phyloP scores from a whole-genome alignment of 2,888 invertebrate genomes.

The Leptopilina drosophilae region DNA sequence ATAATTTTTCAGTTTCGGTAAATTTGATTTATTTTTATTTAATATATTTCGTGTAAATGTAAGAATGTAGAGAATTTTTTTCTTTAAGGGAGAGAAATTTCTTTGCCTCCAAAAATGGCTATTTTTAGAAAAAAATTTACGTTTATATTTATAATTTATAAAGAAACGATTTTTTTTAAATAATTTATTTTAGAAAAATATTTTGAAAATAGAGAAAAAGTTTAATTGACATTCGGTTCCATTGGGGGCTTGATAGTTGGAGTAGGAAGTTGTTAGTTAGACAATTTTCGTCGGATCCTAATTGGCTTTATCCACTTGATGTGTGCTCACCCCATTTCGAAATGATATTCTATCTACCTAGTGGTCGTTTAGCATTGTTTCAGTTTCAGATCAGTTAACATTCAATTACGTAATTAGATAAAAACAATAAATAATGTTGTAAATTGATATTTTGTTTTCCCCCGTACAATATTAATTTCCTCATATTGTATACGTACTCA shows the following conservation, averaged over 20 bases:
- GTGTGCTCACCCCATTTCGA: not conserved
- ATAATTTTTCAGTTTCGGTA: not conserved
- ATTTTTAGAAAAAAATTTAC: not conserved
- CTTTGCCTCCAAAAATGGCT: too few relatives aligned
- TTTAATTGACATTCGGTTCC: not conserved
- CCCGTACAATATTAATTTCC: not conserved
- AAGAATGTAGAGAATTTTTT: too few relatives aligned
- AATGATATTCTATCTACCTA: not conserved
- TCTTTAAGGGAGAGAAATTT: too few relatives aligned
- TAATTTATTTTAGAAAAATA: too few relatives aligned
- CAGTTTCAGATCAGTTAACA: constrained; percentile 5
- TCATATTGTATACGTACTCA: not conserved
- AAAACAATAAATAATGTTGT: not conserved
- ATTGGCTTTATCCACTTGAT: constrained; percentile 23
- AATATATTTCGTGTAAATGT: too few relatives aligned
- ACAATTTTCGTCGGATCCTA: not conserved
- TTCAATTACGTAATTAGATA: not conserved
- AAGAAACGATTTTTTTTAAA: too few relatives aligned
- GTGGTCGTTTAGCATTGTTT: constrained; percentile 6
- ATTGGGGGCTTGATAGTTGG: not conserved
- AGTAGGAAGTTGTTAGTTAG: constrained; percentile 16
- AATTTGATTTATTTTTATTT: not conserved
- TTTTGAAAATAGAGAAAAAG: not conserved
- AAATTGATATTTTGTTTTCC: not conserved
- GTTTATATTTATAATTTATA: not conserved